These are phyloP conservation scores for Cyprinella venusta DNA, from an alignment of 2,797 vertebrate species.

Conservation along the genomic window DNA sequence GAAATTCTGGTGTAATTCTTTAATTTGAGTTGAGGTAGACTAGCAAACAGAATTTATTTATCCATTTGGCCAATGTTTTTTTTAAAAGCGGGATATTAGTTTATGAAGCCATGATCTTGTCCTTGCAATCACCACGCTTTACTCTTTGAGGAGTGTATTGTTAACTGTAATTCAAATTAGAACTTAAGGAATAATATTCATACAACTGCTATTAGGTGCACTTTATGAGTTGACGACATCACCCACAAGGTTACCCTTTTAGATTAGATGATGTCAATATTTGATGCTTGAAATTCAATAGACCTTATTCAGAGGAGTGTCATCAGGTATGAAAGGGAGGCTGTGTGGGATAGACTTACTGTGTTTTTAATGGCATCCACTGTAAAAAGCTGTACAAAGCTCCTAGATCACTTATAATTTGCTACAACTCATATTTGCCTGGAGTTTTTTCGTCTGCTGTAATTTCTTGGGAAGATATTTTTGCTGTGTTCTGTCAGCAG, in stretches of 20 bases:
- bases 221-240: not conserved
- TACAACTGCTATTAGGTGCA: not conserved
- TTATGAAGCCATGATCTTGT: not conserved
- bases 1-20: conserved; percentile 9
- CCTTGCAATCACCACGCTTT: not conserved
- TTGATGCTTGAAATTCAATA: not conserved
- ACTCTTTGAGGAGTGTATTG: not conserved
- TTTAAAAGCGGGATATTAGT: not conserved
- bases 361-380: no score
- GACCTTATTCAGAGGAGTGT: not conserved
- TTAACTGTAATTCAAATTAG: not conserved
- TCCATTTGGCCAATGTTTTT: not conserved
- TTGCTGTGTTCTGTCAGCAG: no score
- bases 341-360: no score
- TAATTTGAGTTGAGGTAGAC: not conserved
- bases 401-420: no score
- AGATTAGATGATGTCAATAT: not conserved
- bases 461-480: no score
- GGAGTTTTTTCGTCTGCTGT: no score
- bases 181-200: not conserved
- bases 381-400: no score
- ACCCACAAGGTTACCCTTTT: not conserved
- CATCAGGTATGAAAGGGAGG: no score
- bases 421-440: no score
- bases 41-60: not conserved